Evolutionary conservation across 2,113 vertebrate genomes (phyloP), one percentile per base, ranked within the genome.

Genomic region (Spea bombifrons): DNA sequence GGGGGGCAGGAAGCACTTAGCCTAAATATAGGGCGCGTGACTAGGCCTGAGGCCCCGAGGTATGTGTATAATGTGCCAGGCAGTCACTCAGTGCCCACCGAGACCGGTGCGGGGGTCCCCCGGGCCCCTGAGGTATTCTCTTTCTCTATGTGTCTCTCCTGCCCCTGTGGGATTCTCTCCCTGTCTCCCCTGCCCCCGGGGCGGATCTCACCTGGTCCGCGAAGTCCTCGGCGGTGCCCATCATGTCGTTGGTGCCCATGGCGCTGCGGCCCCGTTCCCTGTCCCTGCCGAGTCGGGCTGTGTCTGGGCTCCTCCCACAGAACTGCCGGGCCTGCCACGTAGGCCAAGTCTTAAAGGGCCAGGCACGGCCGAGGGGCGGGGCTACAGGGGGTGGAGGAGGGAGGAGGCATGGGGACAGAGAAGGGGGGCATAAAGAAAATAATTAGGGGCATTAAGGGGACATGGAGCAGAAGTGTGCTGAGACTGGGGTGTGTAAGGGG

Each of bases 211-310:
- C 89, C 87, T 88, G 89, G 7, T 88, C 89, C 0, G 73, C 88
- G 16, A 89, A 87, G 78, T 89, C 89, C 83, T 90, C 89, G 0
- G 88, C 86, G 8, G 83, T 75, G 63, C 76, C 79, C 87, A 88
- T 90, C 9, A 89, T 83, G 0, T 85, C 85, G 83, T 66, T 89
- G 55, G 82, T 78, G 44, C 83, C 87, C 86, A 87, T 88, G 43
- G 81, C 73, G 45, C 53, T 45, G 16, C 8, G 7, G 5, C 4
- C 10, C 43, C 15, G 44, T 46, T 15, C 44, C 17, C 47, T 61
- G 17, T 4, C 48, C 0, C 5, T 17, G 3, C 7, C 5, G 15
- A 46, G 63, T 9, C 3, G 17, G 71, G 5, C 65, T 46, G 48
- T 72, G 53, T 53, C 7, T 53, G 69, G 70, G 71, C 64, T 66